Percentiles rank a stretch among this genome's conserved stretches.
Conservation (phyloP, 2,888 invertebrate genomes). For the Amiota minor region DNA sequence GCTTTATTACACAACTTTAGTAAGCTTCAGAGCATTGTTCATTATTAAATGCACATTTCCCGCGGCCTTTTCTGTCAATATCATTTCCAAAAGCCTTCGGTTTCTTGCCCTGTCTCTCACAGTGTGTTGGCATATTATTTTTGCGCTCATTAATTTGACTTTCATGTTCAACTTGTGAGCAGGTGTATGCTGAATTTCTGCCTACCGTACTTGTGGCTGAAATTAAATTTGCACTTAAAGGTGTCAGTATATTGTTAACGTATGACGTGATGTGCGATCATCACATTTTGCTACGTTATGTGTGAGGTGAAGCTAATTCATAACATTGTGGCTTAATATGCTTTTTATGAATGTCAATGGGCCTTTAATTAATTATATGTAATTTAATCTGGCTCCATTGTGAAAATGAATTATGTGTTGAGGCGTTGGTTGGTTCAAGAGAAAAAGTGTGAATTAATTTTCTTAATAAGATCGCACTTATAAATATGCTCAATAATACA, state of each 20-base stretch:
- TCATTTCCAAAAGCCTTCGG: neutral
- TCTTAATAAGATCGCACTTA: too few relatives aligned
- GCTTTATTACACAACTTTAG: conserved; percentile 21
- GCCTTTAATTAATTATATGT: conserved; percentile 62
- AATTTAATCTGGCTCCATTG: conserved; percentile 43
- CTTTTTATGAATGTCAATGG: conserved; percentile 65
- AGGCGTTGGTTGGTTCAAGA: neutral
- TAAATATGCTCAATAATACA: too few relatives aligned
- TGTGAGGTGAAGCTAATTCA: conserved; percentile 30
- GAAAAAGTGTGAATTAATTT: too few relatives aligned
- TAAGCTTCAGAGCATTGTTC: neutral
- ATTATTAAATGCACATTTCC: neutral
- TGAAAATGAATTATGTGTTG: neutral
- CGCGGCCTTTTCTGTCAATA: neutral
- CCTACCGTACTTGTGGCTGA: conserved; percentile 39
- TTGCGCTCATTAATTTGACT: conserved; percentile 57
- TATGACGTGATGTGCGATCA: conserved; percentile 46
- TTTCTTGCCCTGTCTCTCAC: neutral
- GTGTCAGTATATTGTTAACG: conserved; percentile 59
- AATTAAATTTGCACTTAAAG: conserved; percentile 52
- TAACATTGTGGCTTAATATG: conserved; percentile 54
- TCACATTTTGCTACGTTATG: neutral
- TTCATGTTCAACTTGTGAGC: conserved; percentile 27
- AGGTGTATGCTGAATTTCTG: conserved; percentile 12
- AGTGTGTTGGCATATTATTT: conserved; percentile 54